Base-by-base conservation (phyloP, 2,797 vertebrate species). In the Peromyscus eremicus region DNA sequence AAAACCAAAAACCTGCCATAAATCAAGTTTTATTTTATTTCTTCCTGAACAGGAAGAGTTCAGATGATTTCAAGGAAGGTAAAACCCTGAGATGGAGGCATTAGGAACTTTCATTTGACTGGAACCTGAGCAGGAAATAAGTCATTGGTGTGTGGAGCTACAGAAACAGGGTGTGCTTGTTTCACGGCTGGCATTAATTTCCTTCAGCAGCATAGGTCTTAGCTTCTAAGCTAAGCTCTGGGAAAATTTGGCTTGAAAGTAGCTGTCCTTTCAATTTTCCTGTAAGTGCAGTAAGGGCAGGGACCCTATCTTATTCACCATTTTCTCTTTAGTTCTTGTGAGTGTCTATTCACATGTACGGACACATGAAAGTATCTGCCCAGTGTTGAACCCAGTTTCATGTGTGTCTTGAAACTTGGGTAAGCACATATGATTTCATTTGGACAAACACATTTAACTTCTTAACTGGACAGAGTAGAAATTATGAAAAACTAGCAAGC, bases 351-450 rank as follows among this genome's bases (percentile, higher is more conserved):
- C 23, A 77, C 4, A 91, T 29, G 19, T 21, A 66, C 55, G 32
- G 91, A 80, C 49, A 89, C 52, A 34, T 25, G n/a, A 68, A 94
- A 92, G 82, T 71, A 73, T 29, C n/a, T 86, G n/a, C 34, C 80
- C 34, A 73, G 46, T 68, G 29, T 80, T 94, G 87, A 96, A 92
- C 5, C 46, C n/a, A n/a, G 23, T 55, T 6, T 23, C 89, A 73
- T 68, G 52, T 92, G 88, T 94, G 88, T 93, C 91, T 8, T 60
- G 49, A 95, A 93, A 60, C 37, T 90, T 79, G 60, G 34, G 68
- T 91, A 92, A 94, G 73, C 29, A 66, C 77, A 81, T 23, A 95
- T 0, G 29, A 94, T 91, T 94, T 68, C 46, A 94, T 71, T 94
- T 79, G 27, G 52, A 52, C 91, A 95, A 84, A 52, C 55, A 81